Evolutionary conservation across 2,113 vertebrate species (phyloP).

Genomic region (Elgaria multicarinata): DNA sequence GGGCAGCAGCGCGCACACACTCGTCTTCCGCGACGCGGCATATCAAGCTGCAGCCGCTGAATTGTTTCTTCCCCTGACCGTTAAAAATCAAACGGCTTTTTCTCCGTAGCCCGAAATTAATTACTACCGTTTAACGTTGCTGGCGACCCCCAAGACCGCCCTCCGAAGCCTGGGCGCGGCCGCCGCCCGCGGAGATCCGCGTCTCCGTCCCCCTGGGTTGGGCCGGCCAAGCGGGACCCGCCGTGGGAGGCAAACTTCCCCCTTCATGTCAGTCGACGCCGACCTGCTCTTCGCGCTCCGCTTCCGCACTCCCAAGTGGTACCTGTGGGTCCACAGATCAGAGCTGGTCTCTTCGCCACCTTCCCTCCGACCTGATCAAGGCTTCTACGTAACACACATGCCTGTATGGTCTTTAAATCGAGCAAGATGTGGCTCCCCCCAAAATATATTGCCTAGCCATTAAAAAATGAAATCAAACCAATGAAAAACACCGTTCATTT

Average conservation of each 20-base stretch:
- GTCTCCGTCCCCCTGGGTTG: too few relatives aligned
- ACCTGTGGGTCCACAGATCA: neutral
- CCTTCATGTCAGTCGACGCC: neutral
- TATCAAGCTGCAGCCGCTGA: neutral
- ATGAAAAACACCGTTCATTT: too few relatives aligned
- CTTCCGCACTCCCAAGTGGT: neutral
- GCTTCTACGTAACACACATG: neutral
- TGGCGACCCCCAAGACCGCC: too few relatives aligned
- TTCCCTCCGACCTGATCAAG: neutral
- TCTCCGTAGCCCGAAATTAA: neutral
- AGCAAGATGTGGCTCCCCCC: neutral
- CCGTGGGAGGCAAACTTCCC: neutral
- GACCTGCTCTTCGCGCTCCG: too few relatives aligned
- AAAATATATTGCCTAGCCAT: neutral
- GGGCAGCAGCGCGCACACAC: neutral
- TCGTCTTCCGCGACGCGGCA: neutral
- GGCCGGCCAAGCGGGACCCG: too few relatives aligned
- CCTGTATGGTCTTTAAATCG: neutral
- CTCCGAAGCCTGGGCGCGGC: too few relatives aligned
- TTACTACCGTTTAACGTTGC: neutral
- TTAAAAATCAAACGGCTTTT: neutral
- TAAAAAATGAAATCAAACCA: neutral
- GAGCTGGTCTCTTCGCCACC: neutral
- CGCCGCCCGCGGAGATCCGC: too few relatives aligned
- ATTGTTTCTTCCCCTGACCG: neutral